These are phyloP conservation scores for Aporrectodea caliginosa DNA, from an alignment of 1,140 invertebrate species.

Conservation along the genomic window DNA sequence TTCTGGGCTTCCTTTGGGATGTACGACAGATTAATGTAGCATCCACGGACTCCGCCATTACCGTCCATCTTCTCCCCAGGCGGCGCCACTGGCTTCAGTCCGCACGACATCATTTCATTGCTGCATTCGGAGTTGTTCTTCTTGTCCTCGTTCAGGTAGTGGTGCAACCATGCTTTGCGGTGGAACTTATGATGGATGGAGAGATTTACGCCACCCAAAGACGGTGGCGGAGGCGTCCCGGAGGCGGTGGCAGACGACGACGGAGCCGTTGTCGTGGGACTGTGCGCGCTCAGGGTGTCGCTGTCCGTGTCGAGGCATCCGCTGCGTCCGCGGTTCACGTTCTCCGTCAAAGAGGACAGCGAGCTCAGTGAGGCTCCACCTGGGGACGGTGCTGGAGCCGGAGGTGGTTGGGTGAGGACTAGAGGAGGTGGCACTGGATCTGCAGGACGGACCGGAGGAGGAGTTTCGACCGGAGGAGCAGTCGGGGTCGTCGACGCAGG, in stretches of 20 bases:
- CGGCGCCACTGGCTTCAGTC: conserved; percentile 25
- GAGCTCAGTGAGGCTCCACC: not conserved
- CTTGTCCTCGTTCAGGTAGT: conserved; percentile 68
- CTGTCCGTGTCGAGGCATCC: conserved; percentile 47
- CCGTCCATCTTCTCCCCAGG: conserved; percentile 14
- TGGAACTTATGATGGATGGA: conserved; percentile 59
- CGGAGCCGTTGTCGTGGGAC: conserved; percentile 40
- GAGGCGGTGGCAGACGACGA: conserved; percentile 22
- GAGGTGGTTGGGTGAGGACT: not conserved
- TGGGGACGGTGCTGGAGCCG: not conserved
- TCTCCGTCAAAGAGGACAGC: not conserved
- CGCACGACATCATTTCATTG: not conserved
- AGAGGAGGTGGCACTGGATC: not conserved
- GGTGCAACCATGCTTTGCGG: conserved; percentile 86
- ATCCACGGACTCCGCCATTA: not conserved
- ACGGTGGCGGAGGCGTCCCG: conserved; percentile 34
- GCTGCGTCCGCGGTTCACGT: not conserved
- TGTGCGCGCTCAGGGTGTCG: conserved; percentile 55
- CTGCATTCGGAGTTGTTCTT: conserved; percentile 17
- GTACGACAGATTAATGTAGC: not conserved
- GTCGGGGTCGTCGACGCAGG: not conserved
- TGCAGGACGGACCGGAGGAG: not conserved
- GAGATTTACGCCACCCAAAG: conserved; percentile 15
- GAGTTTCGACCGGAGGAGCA: not conserved
- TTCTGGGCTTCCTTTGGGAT: not conserved